Evolutionary conservation across 2,797 vertebrate species (phyloP).

Genomic region (Pterois miles): DNA sequence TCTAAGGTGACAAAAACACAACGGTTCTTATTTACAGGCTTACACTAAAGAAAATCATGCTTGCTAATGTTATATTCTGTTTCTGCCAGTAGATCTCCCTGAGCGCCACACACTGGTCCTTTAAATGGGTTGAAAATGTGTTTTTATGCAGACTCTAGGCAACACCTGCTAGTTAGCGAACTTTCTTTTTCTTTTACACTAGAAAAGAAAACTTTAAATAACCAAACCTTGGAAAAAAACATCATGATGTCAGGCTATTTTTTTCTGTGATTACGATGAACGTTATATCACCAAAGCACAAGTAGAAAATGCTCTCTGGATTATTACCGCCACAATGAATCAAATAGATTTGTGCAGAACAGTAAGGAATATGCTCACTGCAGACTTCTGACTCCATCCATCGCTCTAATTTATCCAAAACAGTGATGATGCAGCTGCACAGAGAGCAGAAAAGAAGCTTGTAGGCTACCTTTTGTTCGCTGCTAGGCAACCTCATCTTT

Average conservation of each 20-base stretch:
- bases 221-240: not conserved
- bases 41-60: too few species aligned
- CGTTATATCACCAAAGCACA: not conserved
- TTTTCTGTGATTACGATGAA: slow-evolving; percentile 23
- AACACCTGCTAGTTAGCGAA: not conserved
- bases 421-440: slow-evolving; percentile 9
- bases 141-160: not conserved
- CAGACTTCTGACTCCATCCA: slow-evolving; percentile 42
- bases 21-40: too few species aligned
- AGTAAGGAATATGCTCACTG: slow-evolving; percentile 8
- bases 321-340: slow-evolving; percentile 31
- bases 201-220: not conserved
- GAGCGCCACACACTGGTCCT: too few species aligned
- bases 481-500: slow-evolving; percentile 60
- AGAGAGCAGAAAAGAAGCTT: slow-evolving; percentile 15
- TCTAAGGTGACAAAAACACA: too few species aligned
- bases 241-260: slow-evolving; percentile 4
- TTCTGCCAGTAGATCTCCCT: too few species aligned
- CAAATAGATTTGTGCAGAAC: slow-evolving; percentile 13
- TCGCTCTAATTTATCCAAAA: slow-evolving; percentile 33
- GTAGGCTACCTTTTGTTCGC: slow-evolving; percentile 41
- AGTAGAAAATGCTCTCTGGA: not conserved
- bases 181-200: not conserved
- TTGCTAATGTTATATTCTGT: too few species aligned
- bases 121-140: not conserved